A percentile compares a stretch with the other conserved stretches of the same genome.
Conservation (phyloP, 2,888 invertebrate species). For the Melanostoma scalare region DNA sequence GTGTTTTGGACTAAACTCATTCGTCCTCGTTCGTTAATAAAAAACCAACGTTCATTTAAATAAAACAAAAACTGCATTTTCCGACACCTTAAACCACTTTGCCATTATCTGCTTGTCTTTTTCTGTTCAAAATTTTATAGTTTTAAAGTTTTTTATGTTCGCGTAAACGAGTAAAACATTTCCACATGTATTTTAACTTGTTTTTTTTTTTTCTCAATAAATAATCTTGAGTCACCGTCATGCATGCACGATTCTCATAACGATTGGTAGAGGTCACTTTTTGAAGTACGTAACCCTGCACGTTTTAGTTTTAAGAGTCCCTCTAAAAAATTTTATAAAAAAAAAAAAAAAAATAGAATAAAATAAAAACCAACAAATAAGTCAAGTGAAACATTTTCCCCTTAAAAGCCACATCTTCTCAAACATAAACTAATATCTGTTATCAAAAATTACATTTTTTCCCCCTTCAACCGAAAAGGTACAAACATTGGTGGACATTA, state of each 20-base stretch:
- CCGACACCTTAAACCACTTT: not conserved
- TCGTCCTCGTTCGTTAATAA: no score
- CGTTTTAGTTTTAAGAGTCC: not conserved
- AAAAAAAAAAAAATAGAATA: conserved; percentile 9
- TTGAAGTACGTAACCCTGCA: conserved; percentile 6
- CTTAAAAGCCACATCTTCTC: conserved; percentile 9
- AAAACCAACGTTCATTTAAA: no score
- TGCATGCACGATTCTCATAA: conserved; percentile 2
- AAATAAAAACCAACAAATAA: conserved; percentile 36
- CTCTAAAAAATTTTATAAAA: no score
- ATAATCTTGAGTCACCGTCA: not conserved
- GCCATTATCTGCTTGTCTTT: no score
- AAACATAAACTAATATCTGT: conserved; percentile 56
- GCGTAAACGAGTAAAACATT: not conserved
- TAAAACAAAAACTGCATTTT: not conserved
- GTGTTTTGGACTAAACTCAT: no score
- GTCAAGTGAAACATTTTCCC: conserved; percentile 35
- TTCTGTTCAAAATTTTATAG: conserved; percentile 16
- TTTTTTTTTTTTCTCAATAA: not conserved
- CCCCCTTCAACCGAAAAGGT: conserved; percentile 83
- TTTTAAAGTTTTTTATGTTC: conserved; percentile 12
- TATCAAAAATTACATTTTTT: conserved; percentile 73
- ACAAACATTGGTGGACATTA: conserved; percentile 94
- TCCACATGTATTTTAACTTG: conserved; percentile 11
- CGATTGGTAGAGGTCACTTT: conserved; percentile 24